Evolutionary conservation across 1,140 invertebrate genomes (phyloP).

Genomic region (Tyrophagus putrescentiae): DNA sequence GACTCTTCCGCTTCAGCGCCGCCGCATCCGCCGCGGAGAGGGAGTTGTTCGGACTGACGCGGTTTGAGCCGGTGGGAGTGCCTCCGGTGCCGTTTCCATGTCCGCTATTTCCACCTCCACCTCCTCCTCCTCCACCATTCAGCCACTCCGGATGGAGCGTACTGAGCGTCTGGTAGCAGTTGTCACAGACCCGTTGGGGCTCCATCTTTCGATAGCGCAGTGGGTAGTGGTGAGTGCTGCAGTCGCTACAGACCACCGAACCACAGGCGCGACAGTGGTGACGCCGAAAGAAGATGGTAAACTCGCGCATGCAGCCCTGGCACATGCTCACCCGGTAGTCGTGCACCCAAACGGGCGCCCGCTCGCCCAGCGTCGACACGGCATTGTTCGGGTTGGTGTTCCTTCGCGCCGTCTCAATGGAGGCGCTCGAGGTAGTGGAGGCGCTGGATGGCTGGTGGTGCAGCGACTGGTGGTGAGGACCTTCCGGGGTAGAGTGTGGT

Average conservation of each 20-base stretch:
- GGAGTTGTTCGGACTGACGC: neutral
- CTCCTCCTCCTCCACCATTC: neutral
- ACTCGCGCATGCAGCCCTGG: slow-evolving; percentile 52
- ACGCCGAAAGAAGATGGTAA: slow-evolving; percentile 53
- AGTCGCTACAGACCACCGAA: slow-evolving; percentile 52
- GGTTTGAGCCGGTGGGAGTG: neutral
- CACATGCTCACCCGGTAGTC: slow-evolving; percentile 53
- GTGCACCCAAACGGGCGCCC: slow-evolving; percentile 51
- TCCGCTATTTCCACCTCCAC: neutral
- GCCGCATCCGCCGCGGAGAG: neutral
- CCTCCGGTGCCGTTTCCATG: neutral
- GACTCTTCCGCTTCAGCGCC: neutral
- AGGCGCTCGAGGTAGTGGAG: neutral
- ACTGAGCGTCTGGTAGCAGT: slow-evolving; percentile 40
- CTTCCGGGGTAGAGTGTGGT: no score
- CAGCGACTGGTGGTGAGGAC: neutral
- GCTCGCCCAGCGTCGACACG: slow-evolving; percentile 23
- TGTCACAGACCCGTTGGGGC: slow-evolving; percentile 43
- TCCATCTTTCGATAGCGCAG: slow-evolving; percentile 47
- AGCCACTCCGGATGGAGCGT: neutral
- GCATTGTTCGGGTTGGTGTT: neutral
- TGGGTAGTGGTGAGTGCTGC: slow-evolving; percentile 50
- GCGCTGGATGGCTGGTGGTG: neutral
- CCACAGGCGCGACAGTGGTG: slow-evolving; percentile 62
- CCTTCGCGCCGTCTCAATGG: neutral